These are phyloP conservation scores for Isurus oxyrinchus DNA, from an alignment of 2,113 vertebrate genomes.

Conservation along the genomic window DNA sequence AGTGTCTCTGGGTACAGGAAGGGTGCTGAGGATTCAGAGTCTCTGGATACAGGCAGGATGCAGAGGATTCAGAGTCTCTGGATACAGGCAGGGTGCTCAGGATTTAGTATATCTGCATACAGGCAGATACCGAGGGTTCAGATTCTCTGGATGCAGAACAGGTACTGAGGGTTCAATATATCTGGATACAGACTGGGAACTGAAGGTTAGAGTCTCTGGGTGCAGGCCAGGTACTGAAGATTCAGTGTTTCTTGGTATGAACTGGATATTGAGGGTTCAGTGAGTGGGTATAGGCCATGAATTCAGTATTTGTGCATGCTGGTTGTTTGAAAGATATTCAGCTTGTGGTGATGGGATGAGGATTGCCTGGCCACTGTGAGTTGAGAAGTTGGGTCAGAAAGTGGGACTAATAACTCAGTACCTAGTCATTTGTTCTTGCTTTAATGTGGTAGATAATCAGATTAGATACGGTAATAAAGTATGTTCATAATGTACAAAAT, in stretches of 20 bases:
- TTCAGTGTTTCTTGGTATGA: background rate
- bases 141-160: too few relatives aligned
- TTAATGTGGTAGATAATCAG: background rate
- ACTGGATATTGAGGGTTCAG: background rate
- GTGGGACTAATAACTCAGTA: background rate
- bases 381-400: background rate
- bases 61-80: background rate
- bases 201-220: background rate
- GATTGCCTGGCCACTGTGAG: background rate
- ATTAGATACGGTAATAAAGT: background rate
- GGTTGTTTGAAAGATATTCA: background rate
- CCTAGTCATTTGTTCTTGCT: background rate
- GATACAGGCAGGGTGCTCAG: too few relatives aligned
- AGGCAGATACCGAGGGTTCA: too few relatives aligned
- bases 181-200: background rate
- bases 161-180: too few relatives aligned
- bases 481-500: background rate
- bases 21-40: background rate
- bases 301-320: too few relatives aligned
- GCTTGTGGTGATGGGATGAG: background rate
- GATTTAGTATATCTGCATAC: too few relatives aligned
- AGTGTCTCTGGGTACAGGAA: background rate
- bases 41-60: background rate
- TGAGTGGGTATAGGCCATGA: background rate
- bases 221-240: background rate